Percentiles rank a stretch among this genome's conserved stretches.
Evolutionary conservation across 2,797 vertebrate genomes (phyloP).

Genomic region (Erithacus rubecula): DNA sequence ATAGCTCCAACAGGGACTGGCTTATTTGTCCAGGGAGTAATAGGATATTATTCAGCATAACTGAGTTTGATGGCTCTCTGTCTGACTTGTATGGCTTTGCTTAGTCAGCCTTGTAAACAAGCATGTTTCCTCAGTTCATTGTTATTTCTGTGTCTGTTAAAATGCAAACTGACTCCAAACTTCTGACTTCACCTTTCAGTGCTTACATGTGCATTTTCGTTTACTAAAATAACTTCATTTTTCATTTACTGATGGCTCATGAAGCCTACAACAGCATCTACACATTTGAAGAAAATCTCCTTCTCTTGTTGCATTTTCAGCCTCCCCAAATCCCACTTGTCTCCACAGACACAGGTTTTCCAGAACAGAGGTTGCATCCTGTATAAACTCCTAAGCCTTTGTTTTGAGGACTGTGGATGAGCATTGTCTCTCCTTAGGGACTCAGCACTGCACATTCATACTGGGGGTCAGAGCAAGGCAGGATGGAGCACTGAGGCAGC

Average conservation of each 20-base stretch:
- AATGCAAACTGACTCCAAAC: background rate
- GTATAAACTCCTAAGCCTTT: background rate
- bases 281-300: background rate
- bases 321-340: background rate
- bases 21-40: slow-evolving; percentile 2
- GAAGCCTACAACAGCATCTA: background rate
- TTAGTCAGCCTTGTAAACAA: background rate
- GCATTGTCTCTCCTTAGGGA: background rate
- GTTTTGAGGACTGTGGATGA: background rate
- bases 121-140: background rate
- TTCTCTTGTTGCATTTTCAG: background rate
- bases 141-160: background rate
- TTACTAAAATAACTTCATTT: slow-evolving; percentile 8
- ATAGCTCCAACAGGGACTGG: background rate
- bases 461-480: background rate
- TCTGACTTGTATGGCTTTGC: background rate
- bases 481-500: background rate
- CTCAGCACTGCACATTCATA: rapidly evolving
- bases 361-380: background rate
- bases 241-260: background rate
- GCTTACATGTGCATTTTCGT: background rate
- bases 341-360: background rate
- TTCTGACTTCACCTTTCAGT: background rate
- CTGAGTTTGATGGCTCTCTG: background rate
- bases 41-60: background rate